Conservation (phyloP, 1,140 invertebrate genomes). For the Mylabris phalerata region DNA sequence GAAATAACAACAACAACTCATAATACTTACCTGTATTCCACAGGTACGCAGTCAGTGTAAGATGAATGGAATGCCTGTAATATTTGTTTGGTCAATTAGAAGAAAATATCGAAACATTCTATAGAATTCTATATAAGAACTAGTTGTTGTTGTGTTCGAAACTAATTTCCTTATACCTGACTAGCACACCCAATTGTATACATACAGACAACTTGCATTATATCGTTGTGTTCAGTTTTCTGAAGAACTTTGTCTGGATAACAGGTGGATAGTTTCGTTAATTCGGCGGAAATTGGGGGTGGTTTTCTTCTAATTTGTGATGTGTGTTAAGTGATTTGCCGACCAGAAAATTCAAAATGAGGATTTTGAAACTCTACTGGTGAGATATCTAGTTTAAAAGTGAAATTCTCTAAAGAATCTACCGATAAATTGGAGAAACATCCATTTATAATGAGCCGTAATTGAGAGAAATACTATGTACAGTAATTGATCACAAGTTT, state of each 20-base stretch:
- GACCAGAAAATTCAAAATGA: slow-evolving; percentile 25
- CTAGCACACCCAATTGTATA: slow-evolving; percentile 34
- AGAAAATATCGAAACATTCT: slow-evolving; percentile 24
- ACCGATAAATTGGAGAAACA: no score
- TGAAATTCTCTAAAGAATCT: no score
- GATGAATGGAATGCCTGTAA: slow-evolving; percentile 28
- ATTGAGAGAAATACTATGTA: no score
- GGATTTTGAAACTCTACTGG: slow-evolving; percentile 41
- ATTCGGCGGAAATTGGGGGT: not conserved
- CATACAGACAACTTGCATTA: no score
- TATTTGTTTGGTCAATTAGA: slow-evolving; percentile 30
- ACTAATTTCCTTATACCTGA: slow-evolving; percentile 32
- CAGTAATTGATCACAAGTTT: no score
- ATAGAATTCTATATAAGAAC: no score
- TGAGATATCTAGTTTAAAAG: slow-evolving; percentile 16
- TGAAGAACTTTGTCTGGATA: not conserved
- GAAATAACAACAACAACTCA: no score
- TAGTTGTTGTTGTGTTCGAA: slow-evolving; percentile 13
- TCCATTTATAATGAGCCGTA: no score
- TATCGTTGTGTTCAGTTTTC: slow-evolving; percentile 1
- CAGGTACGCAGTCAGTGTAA: no score
- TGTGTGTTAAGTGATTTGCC: not conserved
- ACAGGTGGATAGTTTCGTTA: no score
- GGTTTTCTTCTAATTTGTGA: slow-evolving; percentile 1
- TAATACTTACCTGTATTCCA: not conserved